Conservation (phyloP, 2,888 invertebrate species). For the Noctua janthina region DNA sequence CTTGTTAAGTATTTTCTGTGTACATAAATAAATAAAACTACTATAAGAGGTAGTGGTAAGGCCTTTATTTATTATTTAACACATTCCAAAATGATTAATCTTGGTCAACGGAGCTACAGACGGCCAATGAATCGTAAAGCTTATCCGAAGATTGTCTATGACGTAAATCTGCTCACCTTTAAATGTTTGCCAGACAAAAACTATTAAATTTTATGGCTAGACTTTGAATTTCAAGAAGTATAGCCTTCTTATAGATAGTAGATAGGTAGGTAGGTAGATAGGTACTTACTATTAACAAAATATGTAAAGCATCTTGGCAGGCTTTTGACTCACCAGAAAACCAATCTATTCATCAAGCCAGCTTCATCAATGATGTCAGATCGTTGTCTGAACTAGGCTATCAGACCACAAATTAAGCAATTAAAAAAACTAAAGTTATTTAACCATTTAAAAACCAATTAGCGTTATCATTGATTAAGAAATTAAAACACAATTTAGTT, state of each 20-base stretch:
- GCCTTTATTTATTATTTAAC: background rate
- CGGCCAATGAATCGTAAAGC: background rate
- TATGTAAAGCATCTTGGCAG: background rate
- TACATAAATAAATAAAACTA: background rate
- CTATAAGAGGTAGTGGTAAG: background rate
- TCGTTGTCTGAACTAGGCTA: conserved; percentile 20
- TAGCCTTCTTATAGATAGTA: background rate
- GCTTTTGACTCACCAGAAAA: background rate
- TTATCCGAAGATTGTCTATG: background rate
- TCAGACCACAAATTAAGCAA: conserved; percentile 1
- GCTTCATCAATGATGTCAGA: background rate
- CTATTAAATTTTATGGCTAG: background rate
- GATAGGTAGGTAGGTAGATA: no score
- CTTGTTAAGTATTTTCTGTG: no score
- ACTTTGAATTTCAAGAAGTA: background rate
- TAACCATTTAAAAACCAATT: conserved; percentile 16
- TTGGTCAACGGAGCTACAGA: background rate
- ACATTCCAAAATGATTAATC: background rate
- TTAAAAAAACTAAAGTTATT: background rate
- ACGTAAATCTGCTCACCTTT: background rate
- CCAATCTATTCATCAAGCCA: background rate
- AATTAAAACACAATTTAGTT: conserved; percentile 26
- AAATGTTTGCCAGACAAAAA: background rate
- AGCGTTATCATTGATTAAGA: conserved; percentile 17
- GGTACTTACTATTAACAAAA: no score